Evolutionary conservation across 92 coral and sea anemone genomes (phyloP), one percentile per base, ranked within the genome.

Genomic region (Meandrina meandrites): DNA sequence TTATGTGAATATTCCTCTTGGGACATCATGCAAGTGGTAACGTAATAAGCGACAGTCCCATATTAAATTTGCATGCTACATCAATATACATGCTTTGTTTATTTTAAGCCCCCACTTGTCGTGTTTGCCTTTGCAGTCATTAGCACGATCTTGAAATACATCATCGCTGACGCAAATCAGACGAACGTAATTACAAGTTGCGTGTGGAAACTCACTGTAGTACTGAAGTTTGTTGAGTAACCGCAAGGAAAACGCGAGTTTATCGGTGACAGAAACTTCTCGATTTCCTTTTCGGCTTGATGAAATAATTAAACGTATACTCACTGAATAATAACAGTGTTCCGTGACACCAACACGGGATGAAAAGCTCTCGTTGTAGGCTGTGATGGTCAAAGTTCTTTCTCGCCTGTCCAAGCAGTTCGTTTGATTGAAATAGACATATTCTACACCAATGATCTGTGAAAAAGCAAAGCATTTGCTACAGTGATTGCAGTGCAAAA

Each of bases 391-490:
- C 40, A 97, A 84, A 13, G 99, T 97, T 35, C 99, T 87, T 24
- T 95, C 93, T 17, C 97, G 92, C 75, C 99, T 74, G 85, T 97
- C 90, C 21, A 93, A 88, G 74, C 95, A 92, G 84, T 97, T 97
- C 45, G 94, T 97, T 88, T 97, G 99, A 80, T 86, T 93, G 89
- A 97, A 97, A 80, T 95, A 97, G 48, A 95, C 99, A 87, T 87
- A 94, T 40, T 97, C 99, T 17, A 97, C 99, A 16, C 99, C 99
- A 81, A 97, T 93, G 31, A 97, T 93, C 99, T 97, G 89, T 24
- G 82, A 70, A 77, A 34, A 54, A 80, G 77, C 48, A 60, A 68
- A 66, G 9, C 35, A 30, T 66, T 66, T 9, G 35, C 35, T 66
- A 28, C 71, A 66, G 8, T 1, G 8, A 21, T 24, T 19, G 24